Percentiles rank a stretch among this genome's conserved stretches.
Conservation (phyloP, 2,113 vertebrate species). For the Odocoileus virginianus region DNA sequence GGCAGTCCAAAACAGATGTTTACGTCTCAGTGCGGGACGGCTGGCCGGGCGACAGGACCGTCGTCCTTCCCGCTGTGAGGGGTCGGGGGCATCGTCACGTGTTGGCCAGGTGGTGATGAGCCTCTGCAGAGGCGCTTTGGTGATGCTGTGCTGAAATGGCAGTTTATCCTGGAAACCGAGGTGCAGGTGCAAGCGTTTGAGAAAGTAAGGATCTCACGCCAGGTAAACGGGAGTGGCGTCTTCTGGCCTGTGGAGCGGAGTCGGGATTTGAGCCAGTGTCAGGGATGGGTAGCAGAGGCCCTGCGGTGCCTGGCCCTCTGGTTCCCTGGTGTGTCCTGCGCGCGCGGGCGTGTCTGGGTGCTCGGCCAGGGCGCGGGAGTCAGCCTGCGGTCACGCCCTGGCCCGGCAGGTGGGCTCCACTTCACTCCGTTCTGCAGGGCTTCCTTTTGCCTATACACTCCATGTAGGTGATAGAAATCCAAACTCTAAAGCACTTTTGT, state of each 20-base stretch:
- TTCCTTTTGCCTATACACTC: conserved; percentile 59
- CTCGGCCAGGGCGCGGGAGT: rapidly evolving
- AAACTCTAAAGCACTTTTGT: conserved; percentile 41
- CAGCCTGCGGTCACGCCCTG: neutral
- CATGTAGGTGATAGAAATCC: neutral
- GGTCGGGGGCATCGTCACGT: neutral
- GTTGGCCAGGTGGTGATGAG: neutral
- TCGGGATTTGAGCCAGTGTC: neutral
- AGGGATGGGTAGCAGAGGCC: neutral
- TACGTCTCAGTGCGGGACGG: neutral
- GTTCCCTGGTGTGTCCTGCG: rapidly evolving
- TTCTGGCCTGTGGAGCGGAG: neutral
- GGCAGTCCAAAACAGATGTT: conserved; percentile 18
- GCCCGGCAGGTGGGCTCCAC: neutral
- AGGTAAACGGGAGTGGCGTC: neutral
- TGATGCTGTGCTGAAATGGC: neutral
- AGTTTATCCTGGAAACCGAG: neutral
- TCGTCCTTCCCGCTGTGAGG: neutral
- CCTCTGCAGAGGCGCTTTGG: neutral
- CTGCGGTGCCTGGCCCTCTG: neutral
- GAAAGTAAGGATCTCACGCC: neutral
- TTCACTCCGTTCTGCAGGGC: conserved; percentile 17
- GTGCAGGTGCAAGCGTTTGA: neutral
- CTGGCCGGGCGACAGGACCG: neutral
- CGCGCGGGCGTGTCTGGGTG: neutral